phyloP scores from a whole-genome alignment of 2,113 vertebrate species.

The Colossoma macropomum region DNA sequence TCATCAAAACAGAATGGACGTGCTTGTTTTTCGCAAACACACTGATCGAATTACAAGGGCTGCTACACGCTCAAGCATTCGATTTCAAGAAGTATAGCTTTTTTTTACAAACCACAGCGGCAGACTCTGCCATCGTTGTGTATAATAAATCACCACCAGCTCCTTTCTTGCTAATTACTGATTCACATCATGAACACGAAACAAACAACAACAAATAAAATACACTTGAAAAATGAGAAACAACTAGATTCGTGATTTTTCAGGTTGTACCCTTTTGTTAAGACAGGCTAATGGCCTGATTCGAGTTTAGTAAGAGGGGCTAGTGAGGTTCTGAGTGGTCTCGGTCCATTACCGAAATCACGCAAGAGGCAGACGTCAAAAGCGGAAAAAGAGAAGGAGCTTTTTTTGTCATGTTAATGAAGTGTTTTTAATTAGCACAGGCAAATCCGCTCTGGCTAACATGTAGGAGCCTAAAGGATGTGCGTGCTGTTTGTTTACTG shows the following conservation, averaged over 20 bases:
- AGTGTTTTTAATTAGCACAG: constrained; percentile 1
- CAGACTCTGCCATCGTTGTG: not conserved
- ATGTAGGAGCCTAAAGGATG: constrained; percentile 19
- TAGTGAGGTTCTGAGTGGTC: constrained; percentile 7
- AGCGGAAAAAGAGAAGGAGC: constrained; percentile 27
- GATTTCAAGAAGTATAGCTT: not conserved
- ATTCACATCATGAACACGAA: not conserved
- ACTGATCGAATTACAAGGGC: not conserved
- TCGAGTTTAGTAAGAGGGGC: not conserved
- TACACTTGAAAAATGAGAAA: not conserved
- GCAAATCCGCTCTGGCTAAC: constrained; percentile 13
- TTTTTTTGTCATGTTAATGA: constrained; percentile 41
- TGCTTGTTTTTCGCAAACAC: not conserved
- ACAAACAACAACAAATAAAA: not conserved
- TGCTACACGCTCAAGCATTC: not conserved
- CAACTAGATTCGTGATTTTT: not conserved
- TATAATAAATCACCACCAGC: not conserved
- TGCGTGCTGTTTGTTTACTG: constrained; percentile 3
- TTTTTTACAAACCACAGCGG: not conserved
- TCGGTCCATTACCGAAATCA: constrained; percentile 35
- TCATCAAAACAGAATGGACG: not conserved
- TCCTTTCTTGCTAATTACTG: not conserved
- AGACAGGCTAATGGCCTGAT: not conserved
- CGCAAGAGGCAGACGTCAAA: constrained; percentile 24
- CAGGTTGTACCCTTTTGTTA: constrained; percentile 10